phyloP scores from a whole-genome alignment of 2,888 invertebrate genomes.

The Andrena bucephala region DNA sequence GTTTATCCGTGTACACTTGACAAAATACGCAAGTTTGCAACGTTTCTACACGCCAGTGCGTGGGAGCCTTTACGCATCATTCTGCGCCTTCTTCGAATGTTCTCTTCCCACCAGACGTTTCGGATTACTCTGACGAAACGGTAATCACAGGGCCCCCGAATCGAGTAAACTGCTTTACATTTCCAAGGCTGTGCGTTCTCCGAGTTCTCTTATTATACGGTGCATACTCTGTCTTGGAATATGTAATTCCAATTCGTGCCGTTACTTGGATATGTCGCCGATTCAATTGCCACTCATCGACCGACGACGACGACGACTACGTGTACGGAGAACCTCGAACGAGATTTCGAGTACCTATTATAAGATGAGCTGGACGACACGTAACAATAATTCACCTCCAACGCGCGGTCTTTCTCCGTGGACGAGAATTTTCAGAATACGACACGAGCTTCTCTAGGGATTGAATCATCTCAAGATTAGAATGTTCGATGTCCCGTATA shows the following conservation, averaged over 20 bases:
- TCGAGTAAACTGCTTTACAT: background rate
- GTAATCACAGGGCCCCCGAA: background rate
- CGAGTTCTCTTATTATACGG: background rate
- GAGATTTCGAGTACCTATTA: background rate
- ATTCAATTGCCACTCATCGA: conserved; percentile 1
- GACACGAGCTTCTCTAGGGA: conserved; percentile 18
- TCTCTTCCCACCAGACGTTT: background rate
- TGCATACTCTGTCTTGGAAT: background rate
- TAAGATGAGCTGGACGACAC: background rate
- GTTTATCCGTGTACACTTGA: conserved; percentile 36
- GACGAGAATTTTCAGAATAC: conserved; percentile 20
- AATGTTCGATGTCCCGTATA: conserved; percentile 8
- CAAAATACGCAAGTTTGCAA: background rate
- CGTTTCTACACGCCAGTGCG: conserved; percentile 26
- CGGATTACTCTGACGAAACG: background rate
- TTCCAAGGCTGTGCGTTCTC: background rate
- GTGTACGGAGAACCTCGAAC: background rate
- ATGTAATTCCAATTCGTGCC: background rate
- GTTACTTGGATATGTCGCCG: background rate
- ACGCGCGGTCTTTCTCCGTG: conserved; percentile 39
- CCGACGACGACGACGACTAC: background rate
- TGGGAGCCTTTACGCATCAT: conserved; percentile 8
- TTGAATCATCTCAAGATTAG: conserved; percentile 38
- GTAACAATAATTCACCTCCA: conserved; percentile 49
- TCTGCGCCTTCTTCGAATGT: conserved; percentile 8